These are phyloP conservation scores for Plusia festucae DNA, from an alignment of 2,888 invertebrate species.

Conservation along the genomic window DNA sequence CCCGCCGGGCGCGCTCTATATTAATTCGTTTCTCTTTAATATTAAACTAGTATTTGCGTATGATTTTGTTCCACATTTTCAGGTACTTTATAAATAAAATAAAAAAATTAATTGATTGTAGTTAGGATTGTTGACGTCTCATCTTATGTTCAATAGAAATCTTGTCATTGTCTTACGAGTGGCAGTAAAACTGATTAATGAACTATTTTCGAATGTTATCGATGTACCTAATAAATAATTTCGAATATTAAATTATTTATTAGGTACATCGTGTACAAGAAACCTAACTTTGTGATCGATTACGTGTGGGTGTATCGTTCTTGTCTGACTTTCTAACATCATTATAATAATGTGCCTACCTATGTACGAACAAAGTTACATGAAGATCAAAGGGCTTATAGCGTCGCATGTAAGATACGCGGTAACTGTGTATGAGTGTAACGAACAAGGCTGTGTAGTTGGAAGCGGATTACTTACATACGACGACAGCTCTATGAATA, in stretches of 20 bases:
- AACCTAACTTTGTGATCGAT: neutral
- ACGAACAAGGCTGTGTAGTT: neutral
- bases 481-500: neutral
- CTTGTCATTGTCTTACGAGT: too few relatives aligned
- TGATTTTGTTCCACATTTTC: neutral
- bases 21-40: constrained; percentile 7
- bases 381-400: neutral
- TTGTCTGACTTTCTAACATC: neutral
- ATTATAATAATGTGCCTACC: neutral
- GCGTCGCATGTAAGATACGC: neutral
- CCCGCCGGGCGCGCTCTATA: constrained; percentile 1
- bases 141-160: too few relatives aligned
- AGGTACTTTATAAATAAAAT: neutral
- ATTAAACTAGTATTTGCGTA: constrained; percentile 3
- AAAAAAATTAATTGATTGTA: too few relatives aligned
- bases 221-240: too few relatives aligned
- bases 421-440: neutral
- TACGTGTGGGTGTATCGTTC: neutral
- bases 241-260: too few relatives aligned
- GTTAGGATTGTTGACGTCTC: too few relatives aligned
- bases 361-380: neutral
- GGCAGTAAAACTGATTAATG: too few relatives aligned
- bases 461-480: neutral
- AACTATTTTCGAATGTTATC: neutral
- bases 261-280: neutral